Evolutionary conservation across 2,113 vertebrate genomes (phyloP).

Genomic region (Aspidoscelis tigris): DNA sequence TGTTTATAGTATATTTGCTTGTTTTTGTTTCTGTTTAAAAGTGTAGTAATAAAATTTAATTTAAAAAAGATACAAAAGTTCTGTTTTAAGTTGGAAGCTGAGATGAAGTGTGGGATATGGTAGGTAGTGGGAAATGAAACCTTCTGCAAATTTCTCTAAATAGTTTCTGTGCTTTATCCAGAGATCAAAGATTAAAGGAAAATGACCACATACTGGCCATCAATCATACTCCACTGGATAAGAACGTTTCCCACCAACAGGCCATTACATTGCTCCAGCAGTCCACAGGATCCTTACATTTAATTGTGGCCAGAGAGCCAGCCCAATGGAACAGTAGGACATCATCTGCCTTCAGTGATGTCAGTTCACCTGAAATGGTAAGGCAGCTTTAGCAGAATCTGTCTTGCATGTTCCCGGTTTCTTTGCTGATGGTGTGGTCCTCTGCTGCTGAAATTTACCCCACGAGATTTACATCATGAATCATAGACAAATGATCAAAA

Average conservation of each 20-base stretch:
- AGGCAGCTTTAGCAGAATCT: conserved; percentile 55
- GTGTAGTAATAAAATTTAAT: too few relatives aligned
- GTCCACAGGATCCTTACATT: conserved; percentile 80
- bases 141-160: conserved; percentile 33
- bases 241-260: conserved; percentile 88
- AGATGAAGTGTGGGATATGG: too few relatives aligned
- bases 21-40: too few relatives aligned
- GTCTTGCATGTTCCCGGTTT: background rate
- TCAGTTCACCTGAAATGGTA: conserved; percentile 69
- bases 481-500: conserved; percentile 27
- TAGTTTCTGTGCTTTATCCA: conserved; percentile 62
- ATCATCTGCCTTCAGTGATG: conserved; percentile 46
- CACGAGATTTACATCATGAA: conserved; percentile 23
- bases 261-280: conserved; percentile 91
- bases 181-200: conserved; percentile 90
- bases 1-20: too few relatives aligned
- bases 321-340: conserved; percentile 47
- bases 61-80: background rate
- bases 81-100: background rate
- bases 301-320: conserved; percentile 87
- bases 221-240: conserved; percentile 87
- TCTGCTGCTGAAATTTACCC: conserved; percentile 4
- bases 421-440: background rate
- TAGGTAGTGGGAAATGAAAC: background rate
- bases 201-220: conserved; percentile 95